phyloP scores from a whole-genome alignment of 2,113 vertebrate species.

The Serilophus lunatus region DNA sequence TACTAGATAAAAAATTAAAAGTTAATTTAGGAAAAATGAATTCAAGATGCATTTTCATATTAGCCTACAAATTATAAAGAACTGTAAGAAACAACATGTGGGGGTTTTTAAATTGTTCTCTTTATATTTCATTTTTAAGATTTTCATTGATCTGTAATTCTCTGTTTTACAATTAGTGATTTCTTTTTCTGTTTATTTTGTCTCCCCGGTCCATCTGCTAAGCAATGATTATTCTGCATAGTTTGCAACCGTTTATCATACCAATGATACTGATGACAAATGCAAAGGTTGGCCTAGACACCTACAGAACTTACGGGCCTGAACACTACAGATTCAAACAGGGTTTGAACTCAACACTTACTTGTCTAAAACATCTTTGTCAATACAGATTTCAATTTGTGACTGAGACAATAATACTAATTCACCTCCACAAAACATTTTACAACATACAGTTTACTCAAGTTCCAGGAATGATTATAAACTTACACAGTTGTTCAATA shows the following conservation, averaged over 20 bases:
- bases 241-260: not conserved
- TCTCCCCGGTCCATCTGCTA: not conserved
- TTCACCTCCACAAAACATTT: not conserved
- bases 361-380: not conserved
- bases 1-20: not conserved
- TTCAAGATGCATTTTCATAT: not conserved
- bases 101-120: not conserved
- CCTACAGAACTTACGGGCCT: not conserved
- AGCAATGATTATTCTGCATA: not conserved
- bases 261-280: not conserved
- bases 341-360: not conserved
- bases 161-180: not conserved
- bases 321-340: not conserved
- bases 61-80: not conserved
- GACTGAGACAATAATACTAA: not conserved
- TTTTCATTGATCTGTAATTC: not conserved
- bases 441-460: not conserved
- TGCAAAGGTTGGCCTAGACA: not conserved
- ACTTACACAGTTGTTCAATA: conserved; percentile 28
- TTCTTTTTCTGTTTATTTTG: not conserved
- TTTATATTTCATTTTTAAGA: not conserved
- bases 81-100: not conserved
- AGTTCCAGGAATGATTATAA: conserved; percentile 8
- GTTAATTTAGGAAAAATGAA: not conserved
- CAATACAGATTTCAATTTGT: not conserved